Evolutionary conservation across 2,888 invertebrate species (phyloP).

Genomic region (Vanessa cardui): DNA sequence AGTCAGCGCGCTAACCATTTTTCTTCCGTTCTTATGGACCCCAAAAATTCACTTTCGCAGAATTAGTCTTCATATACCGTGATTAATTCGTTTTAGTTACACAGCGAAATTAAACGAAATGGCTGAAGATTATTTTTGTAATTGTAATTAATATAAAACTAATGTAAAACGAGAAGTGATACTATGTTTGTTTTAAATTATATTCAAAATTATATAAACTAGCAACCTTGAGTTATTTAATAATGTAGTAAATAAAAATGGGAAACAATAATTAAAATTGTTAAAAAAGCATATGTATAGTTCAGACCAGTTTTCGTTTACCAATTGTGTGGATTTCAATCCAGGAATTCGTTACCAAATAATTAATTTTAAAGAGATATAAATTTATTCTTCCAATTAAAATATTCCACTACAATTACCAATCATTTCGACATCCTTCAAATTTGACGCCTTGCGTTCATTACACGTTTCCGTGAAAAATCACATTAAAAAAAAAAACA

Average conservation of each 20-base stretch:
- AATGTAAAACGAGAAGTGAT: not conserved
- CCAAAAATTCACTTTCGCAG: slow-evolving; percentile 69
- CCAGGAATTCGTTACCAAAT: no score
- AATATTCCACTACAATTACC: slow-evolving; percentile 30
- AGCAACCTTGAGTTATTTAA: no score
- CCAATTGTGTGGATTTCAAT: no score
- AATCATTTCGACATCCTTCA: slow-evolving; percentile 35
- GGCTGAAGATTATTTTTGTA: not conserved
- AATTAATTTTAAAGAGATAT: no score
- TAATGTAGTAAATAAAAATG: no score
- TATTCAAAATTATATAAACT: no score
- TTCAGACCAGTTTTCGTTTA: no score
- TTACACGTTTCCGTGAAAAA: slow-evolving; percentile 62
- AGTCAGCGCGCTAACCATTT: slow-evolving; percentile 70
- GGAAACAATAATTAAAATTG: no score
- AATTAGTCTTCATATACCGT: slow-evolving; percentile 66
- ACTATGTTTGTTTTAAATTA: no score
- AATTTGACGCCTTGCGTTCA: slow-evolving; percentile 33
- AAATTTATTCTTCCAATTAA: no score
- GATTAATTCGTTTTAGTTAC: slow-evolving; percentile 69
- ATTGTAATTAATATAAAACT: not conserved
- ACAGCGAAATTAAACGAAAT: slow-evolving; percentile 37
- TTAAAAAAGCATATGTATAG: no score
- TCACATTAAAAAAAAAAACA: slow-evolving; percentile 57
- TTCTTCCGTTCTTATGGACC: slow-evolving; percentile 64